Evolutionary conservation across 2,113 vertebrate genomes (phyloP), one percentile per base, ranked within the genome.

Genomic region (Delphinapterus leucas): DNA sequence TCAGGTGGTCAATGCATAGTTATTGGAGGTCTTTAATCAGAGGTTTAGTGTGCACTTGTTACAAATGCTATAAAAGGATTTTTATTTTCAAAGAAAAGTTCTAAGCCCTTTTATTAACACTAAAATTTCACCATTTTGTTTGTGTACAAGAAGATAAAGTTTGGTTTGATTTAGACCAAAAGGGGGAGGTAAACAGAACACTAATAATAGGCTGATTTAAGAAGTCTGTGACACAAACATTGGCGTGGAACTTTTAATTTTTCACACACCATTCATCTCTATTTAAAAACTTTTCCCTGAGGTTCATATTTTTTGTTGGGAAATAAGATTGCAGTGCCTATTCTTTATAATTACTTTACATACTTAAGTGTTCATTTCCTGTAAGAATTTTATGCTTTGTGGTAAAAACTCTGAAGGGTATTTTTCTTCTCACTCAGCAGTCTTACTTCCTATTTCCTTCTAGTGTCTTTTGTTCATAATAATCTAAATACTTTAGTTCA

Each of bases 361-460:
- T 97, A 82, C 10, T 87, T 87, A 83, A 85, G 17, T 68, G 47
- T 92, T 88, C 86, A 84, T 96, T 97, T 95, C 74, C 93, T 96
- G 67, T 92, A 73, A 92, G 74, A 87, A 88, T 94, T 91, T 67
- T 94, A 61, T 97, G 91, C 92, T 97, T 96, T 38, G 88, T 98
- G 63, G 65, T 86, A 77, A 76, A 89, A 95, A 86, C 10, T 63
- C 92, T 36, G 36, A 60, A 36, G 61, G 77, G 20, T 94, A 41
- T 98, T 97, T 95, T 97, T 90, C 88, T 98, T 97, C 96, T 85
- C 33, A 38, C 89, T 98, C 97, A 84, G 12, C 90, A 33, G 6
- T 11, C 33, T 92, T 61, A 70, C 83, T 97, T 98, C 97, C 97
- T 97, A 49, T 97, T 97, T 97, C 95, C 90, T 88, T 90, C 63